Percentiles rank a stretch among this genome's conserved stretches.
Evolutionary conservation across 2,888 invertebrate species (phyloP).

Genomic region (Bimastos eiseni): DNA sequence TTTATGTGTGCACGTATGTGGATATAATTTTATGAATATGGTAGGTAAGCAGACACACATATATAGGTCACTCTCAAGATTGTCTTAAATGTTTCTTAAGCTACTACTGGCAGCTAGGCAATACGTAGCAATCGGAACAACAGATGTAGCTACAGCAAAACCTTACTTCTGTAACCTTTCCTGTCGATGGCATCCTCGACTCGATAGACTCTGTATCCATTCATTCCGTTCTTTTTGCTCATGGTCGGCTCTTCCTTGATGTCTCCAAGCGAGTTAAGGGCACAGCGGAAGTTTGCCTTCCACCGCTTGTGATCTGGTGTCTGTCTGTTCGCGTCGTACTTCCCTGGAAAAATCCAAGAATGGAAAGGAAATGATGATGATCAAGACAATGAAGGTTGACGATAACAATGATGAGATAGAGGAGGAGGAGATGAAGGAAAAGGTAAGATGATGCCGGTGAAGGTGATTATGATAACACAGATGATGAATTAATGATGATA

Average conservation of each 20-base stretch:
- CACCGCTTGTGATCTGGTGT: constrained; percentile 48
- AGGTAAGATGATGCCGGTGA: too few relatives aligned
- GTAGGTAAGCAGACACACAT: too few relatives aligned
- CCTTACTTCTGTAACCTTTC: background rate
- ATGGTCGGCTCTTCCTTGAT: constrained; percentile 50
- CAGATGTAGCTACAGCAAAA: background rate
- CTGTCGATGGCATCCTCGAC: background rate
- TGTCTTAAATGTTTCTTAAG: background rate
- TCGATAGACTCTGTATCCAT: constrained; percentile 52
- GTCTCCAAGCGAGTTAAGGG: constrained; percentile 51
- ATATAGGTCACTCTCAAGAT: background rate
- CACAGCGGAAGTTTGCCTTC: constrained; percentile 56
- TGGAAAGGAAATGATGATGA: background rate
- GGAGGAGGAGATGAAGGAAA: too few relatives aligned
- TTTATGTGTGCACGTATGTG: too few relatives aligned
- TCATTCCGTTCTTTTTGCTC: constrained; percentile 50
- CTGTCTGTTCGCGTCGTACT: constrained; percentile 13
- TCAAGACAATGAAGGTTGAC: background rate
- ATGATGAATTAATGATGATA: background rate
- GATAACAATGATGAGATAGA: background rate
- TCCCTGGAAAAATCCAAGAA: background rate
- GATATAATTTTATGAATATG: too few relatives aligned
- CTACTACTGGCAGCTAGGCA: background rate
- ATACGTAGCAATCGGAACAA: background rate
- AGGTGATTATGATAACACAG: too few relatives aligned